Evolutionary conservation across 2,113 vertebrate genomes (phyloP).

Genomic region (Oreochromis aureus): DNA sequence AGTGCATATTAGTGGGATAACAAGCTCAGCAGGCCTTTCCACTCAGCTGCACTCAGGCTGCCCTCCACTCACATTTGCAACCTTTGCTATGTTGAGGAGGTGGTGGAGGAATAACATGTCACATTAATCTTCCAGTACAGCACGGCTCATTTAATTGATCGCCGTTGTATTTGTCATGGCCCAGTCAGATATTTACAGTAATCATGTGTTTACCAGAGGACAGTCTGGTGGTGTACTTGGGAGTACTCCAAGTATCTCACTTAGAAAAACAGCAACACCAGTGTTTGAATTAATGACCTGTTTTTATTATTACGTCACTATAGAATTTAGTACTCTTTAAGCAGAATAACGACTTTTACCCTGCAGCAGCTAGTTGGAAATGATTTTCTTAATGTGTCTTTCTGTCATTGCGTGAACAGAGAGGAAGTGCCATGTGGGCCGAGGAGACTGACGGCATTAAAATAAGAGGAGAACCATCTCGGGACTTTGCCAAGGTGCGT

Average conservation of each 20-base stretch:
- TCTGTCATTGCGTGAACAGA: slow-evolving; percentile 65
- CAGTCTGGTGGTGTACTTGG: background rate
- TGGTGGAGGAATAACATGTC: slow-evolving; percentile 32
- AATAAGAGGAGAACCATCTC: slow-evolving; percentile 86
- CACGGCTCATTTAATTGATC: slow-evolving; percentile 10
- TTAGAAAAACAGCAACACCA: background rate
- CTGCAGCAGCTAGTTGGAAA: background rate
- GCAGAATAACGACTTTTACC: background rate
- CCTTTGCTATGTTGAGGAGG: slow-evolving; percentile 46
- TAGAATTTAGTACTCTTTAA: background rate
- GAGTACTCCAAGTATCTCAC: background rate
- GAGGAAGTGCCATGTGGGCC: slow-evolving; percentile 77
- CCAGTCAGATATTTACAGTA: background rate
- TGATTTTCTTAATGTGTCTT: background rate
- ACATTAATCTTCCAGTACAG: slow-evolving; percentile 52
- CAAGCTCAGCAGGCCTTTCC: slow-evolving; percentile 57
- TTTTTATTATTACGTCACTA: background rate
- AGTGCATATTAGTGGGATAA: slow-evolving; percentile 27
- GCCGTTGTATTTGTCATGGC: background rate
- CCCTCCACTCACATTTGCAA: slow-evolving; percentile 50
- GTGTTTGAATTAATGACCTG: background rate
- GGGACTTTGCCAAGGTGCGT: slow-evolving; percentile 92
- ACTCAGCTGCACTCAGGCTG: slow-evolving; percentile 55
- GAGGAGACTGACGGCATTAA: slow-evolving; percentile 83
- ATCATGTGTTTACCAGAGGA: background rate